Evolutionary conservation across 2,888 invertebrate species (phyloP).

Genomic region (Noctua pronuba): DNA sequence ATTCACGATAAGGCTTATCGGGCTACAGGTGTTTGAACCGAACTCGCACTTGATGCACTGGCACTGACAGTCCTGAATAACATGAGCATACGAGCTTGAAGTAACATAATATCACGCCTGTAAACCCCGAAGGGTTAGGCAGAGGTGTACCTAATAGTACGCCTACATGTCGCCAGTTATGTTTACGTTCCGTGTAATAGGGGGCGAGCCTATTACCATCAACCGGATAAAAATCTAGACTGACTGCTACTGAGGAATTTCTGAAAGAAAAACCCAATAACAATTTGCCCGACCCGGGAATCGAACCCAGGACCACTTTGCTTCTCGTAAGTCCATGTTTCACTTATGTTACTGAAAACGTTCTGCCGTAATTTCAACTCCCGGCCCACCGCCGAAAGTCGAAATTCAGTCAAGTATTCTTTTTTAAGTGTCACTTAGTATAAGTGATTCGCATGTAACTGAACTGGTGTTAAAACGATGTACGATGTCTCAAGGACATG

Average conservation of each 20-base stretch:
- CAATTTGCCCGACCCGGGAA: background rate
- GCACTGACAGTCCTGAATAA: slow-evolving; percentile 40
- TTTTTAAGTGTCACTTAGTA: background rate
- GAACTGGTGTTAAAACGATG: slow-evolving; percentile 14
- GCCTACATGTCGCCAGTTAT: background rate
- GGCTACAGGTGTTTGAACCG: slow-evolving; percentile 79
- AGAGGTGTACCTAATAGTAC: background rate
- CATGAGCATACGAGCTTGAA: slow-evolving; percentile 7
- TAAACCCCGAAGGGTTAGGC: background rate
- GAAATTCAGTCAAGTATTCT: background rate
- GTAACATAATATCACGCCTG: background rate
- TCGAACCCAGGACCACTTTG: background rate
- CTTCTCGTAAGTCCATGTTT: no score
- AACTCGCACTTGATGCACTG: slow-evolving; percentile 75
- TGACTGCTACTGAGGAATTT: background rate
- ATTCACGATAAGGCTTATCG: slow-evolving; percentile 64
- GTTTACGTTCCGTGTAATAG: background rate
- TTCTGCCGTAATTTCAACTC: background rate
- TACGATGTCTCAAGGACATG: slow-evolving; percentile 5
- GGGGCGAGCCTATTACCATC: background rate
- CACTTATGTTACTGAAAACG: no score
- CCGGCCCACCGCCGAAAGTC: background rate
- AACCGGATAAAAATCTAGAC: background rate
- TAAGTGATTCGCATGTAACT: background rate
- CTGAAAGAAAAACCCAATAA: background rate